phyloP scores from a whole-genome alignment of 2,888 invertebrate species.

The Salpingus planirostris region DNA sequence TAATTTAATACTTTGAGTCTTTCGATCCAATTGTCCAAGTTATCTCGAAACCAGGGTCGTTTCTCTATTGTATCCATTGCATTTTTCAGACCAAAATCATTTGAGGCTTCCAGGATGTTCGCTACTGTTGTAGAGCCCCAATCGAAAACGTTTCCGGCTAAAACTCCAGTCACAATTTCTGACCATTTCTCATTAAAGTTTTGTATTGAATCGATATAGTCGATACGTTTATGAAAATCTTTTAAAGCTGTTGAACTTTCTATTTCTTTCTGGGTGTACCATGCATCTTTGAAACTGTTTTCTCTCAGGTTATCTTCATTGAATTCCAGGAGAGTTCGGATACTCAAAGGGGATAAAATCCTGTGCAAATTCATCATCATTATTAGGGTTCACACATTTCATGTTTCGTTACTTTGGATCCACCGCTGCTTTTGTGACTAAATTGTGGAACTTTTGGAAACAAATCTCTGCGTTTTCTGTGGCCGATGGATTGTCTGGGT shows the following conservation, averaged over 20 bases:
- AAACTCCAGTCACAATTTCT: conserved; percentile 56
- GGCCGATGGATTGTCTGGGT: conserved; percentile 66
- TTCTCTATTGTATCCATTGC: conserved; percentile 76
- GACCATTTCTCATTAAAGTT: conserved; percentile 52
- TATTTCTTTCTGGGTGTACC: conserved; percentile 72
- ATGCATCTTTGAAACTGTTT: conserved; percentile 87
- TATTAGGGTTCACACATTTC: no score
- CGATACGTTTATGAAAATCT: conserved; percentile 57
- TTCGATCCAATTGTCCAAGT: conserved; percentile 73
- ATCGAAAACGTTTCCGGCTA: conserved; percentile 91
- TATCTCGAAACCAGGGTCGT: conserved; percentile 88
- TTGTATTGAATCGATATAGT: conserved; percentile 59
- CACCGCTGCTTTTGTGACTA: conserved; percentile 63
- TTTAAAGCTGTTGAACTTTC: conserved; percentile 78
- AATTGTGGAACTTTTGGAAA: conserved; percentile 70
- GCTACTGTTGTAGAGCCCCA: conserved; percentile 93
- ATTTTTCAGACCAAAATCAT: conserved; percentile 68
- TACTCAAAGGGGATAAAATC: conserved; percentile 65
- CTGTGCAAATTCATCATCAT: no score
- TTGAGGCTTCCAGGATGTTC: conserved; percentile 64
- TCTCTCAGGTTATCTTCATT: conserved; percentile 86
- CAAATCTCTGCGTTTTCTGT: conserved; percentile 72
- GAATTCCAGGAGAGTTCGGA: conserved; percentile 81
- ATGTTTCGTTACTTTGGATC: conserved; percentile 84
- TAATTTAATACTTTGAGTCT: conserved; percentile 61